Evolutionary conservation across 1,140 invertebrate species (phyloP).

Genomic region (Cherax quadricarinatus): DNA sequence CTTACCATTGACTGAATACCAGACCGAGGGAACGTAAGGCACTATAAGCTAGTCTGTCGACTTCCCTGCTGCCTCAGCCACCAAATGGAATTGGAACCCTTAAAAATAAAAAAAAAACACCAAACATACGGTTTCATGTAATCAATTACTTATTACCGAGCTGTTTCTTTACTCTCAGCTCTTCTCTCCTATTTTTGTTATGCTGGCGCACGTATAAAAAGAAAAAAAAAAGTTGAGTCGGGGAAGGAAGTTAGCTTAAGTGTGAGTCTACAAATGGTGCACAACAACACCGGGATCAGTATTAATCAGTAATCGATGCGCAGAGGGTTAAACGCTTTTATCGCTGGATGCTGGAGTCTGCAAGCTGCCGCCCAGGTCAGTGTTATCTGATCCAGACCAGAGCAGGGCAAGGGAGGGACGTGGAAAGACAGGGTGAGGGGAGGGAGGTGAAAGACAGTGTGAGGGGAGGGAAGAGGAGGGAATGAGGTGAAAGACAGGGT

Average conservation of each 20-base stretch:
- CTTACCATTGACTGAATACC: not conserved
- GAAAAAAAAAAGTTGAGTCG: not conserved
- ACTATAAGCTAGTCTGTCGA: not conserved
- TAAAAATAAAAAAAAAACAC: not conserved
- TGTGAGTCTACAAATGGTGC: conserved; percentile 15
- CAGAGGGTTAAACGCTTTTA: conserved; percentile 49
- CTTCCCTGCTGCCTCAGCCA: not conserved
- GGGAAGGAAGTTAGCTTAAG: conserved; percentile 13
- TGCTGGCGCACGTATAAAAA: too few relatives aligned
- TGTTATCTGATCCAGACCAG: conserved; percentile 25
- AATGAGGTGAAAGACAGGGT: too few relatives aligned
- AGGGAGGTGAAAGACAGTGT: not conserved
- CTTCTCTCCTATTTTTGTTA: not conserved
- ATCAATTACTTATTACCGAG: conserved; percentile 65
- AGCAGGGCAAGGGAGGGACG: not conserved
- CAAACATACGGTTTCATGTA: conserved; percentile 56
- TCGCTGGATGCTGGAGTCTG: conserved; percentile 47
- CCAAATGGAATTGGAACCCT: conserved; percentile 41
- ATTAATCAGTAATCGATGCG: conserved; percentile 64
- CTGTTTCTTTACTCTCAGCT: conserved; percentile 31
- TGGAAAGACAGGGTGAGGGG: conserved; percentile 1
- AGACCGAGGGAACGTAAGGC: not conserved
- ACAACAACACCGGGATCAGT: conserved; percentile 38
- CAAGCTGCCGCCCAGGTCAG: conserved; percentile 36
- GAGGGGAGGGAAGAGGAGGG: not conserved